A percentile compares a stretch with the other conserved stretches of the same genome.
These are phyloP conservation scores for Monoplex corrugatus DNA, from an alignment of 2,888 invertebrate species.

Conservation along the genomic window DNA sequence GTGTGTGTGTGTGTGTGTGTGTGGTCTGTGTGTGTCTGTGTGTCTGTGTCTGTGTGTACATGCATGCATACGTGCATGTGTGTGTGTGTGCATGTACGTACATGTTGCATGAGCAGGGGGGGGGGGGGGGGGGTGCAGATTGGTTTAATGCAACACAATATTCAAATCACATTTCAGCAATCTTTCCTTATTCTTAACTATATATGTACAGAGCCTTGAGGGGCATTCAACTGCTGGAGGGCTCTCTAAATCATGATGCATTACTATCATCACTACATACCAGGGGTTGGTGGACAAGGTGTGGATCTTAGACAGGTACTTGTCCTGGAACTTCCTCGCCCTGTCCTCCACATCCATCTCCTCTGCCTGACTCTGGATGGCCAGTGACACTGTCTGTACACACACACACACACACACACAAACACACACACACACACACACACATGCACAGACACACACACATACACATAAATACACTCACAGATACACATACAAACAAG, in stretches of 20 bases:
- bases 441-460: neutral
- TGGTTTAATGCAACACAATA: no score
- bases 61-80: neutral
- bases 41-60: neutral
- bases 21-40: slow-evolving; percentile 18
- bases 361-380: slow-evolving; percentile 89
- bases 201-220: no score
- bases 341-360: slow-evolving; percentile 89
- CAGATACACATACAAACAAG: neutral
- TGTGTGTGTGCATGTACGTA: neutral
- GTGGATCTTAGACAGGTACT: slow-evolving; percentile 90
- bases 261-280: slow-evolving; percentile 84
- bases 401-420: neutral
- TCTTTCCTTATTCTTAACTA: no score
- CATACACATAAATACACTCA: neutral
- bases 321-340: slow-evolving; percentile 91
- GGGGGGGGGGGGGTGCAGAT: no score
- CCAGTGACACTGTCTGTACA: slow-evolving; percentile 84
- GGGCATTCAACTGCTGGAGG: no score
- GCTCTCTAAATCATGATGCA: no score
- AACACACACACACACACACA: neutral
- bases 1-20: neutral
- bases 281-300: slow-evolving; percentile 90
- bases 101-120: no score
- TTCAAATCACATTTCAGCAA: no score